Percentiles rank a stretch among this genome's conserved stretches.
Conservation (phyloP, 1,140 invertebrate genomes). For the Drosophila albomicans region DNA sequence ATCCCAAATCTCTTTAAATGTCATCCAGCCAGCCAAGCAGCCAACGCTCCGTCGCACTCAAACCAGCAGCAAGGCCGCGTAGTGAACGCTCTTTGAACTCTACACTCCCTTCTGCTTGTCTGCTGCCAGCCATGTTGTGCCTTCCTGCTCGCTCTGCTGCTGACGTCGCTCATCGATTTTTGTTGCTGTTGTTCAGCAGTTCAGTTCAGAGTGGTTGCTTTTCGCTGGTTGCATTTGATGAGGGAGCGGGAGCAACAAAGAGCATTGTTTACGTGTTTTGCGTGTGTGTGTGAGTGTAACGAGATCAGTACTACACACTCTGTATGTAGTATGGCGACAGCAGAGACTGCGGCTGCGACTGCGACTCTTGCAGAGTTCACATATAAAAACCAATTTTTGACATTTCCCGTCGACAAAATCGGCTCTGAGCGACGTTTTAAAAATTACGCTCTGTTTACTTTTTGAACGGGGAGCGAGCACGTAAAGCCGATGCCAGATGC, state of each 20-base stretch:
- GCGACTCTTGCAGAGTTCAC: constrained; percentile 80
- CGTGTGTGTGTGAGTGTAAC: constrained; percentile 77
- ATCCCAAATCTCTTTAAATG: constrained; percentile 53
- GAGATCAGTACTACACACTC: constrained; percentile 66
- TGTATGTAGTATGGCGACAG: constrained; percentile 40
- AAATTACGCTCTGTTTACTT: constrained; percentile 83
- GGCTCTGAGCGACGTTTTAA: constrained; percentile 76
- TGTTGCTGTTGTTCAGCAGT: constrained; percentile 4
- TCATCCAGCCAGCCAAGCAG: constrained; percentile 31
- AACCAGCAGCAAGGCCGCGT: constrained; percentile 40
- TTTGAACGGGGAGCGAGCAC: constrained; percentile 57
- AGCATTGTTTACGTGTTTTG: constrained; percentile 69
- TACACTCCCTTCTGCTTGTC: constrained; percentile 41
- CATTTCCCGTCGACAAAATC: constrained; percentile 65
- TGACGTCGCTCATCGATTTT: constrained; percentile 57
- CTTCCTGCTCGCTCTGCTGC: constrained; percentile 13
- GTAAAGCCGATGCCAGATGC: constrained; percentile 66
- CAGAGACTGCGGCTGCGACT: constrained; percentile 16
- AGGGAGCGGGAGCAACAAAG: constrained; percentile 75
- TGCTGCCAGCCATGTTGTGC: neutral
- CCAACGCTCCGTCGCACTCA: constrained; percentile 48
- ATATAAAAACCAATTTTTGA: constrained; percentile 64
- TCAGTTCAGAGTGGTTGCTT: constrained; percentile 44
- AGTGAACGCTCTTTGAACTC: constrained; percentile 59
- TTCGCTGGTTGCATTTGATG: constrained; percentile 47